Conservation (phyloP, 2,888 invertebrate genomes). For the Agrochola circellaris region DNA sequence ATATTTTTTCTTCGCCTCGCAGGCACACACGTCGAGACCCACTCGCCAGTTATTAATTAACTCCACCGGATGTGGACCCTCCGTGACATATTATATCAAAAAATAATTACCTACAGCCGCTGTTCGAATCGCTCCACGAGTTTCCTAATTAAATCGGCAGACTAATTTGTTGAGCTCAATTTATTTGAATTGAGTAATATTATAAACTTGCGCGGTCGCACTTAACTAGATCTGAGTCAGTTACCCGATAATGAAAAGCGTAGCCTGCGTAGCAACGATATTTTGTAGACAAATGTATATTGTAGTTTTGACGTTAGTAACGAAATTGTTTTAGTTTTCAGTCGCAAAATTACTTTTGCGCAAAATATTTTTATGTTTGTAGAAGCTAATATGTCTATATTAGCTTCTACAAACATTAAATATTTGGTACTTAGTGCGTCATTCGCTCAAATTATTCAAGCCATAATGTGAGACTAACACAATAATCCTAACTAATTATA, state of each 20-base stretch:
- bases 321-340: conserved; percentile 15
- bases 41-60: conserved; percentile 85
- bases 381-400: no score
- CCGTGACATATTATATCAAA: conserved; percentile 77
- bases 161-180: conserved; percentile 47
- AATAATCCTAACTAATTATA: background rate
- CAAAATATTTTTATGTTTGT: no score
- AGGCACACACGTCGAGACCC: conserved; percentile 71
- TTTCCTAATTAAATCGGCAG: conserved; percentile 64
- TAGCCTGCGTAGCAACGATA: conserved; percentile 2
- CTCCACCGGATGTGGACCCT: conserved; percentile 76
- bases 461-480: background rate
- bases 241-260: conserved; percentile 22
- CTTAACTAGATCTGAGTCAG: conserved; percentile 21
- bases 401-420: background rate
- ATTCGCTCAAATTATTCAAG: conserved; percentile 3
- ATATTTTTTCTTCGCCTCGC: conserved; percentile 80
- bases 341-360: conserved; percentile 17
- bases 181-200: conserved; percentile 47
- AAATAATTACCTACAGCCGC: conserved; percentile 73
- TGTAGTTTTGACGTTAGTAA: conserved; percentile 9
- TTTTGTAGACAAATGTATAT: conserved; percentile 18
- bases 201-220: conserved; percentile 40
- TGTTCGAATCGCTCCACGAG: conserved; percentile 66
- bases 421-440: background rate